Conservation (phyloP, 2,113 vertebrate genomes). For the Puntigrus tetrazona region DNA sequence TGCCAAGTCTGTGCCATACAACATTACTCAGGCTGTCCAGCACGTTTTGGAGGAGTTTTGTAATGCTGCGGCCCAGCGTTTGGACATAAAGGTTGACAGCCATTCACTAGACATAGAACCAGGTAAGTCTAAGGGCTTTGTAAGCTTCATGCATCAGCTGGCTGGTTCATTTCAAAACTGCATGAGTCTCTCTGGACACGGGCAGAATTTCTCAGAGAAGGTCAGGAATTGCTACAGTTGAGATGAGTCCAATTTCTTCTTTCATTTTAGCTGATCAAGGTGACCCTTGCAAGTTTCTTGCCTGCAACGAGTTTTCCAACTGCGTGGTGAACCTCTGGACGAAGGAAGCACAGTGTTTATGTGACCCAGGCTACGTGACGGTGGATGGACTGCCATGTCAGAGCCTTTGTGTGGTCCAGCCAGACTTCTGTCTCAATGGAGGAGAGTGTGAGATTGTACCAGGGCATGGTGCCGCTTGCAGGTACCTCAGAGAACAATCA, state of each 20-base stretch:
- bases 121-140: constrained; percentile 68
- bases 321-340: constrained; percentile 76
- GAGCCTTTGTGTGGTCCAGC: constrained; percentile 75
- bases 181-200: neutral
- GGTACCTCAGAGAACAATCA: constrained; percentile 69
- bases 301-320: constrained; percentile 80
- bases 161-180: neutral
- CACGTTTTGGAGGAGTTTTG: constrained; percentile 86
- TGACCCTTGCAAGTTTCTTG: constrained; percentile 87
- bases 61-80: constrained; percentile 70
- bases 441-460: constrained; percentile 77
- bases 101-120: constrained; percentile 84
- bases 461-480: constrained; percentile 81
- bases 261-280: constrained; percentile 81
- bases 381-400: constrained; percentile 75
- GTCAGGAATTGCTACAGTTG: constrained; percentile 55
- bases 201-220: neutral
- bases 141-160: neutral
- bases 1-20: constrained; percentile 84
- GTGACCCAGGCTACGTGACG: constrained; percentile 74
- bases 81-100: constrained; percentile 87
- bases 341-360: constrained; percentile 80
- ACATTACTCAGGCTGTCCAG: constrained; percentile 85
- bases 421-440: constrained; percentile 71
- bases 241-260: neutral